These are phyloP conservation scores for Leuciscus waleckii DNA, from an alignment of 2,797 vertebrate species.

Conservation along the genomic window DNA sequence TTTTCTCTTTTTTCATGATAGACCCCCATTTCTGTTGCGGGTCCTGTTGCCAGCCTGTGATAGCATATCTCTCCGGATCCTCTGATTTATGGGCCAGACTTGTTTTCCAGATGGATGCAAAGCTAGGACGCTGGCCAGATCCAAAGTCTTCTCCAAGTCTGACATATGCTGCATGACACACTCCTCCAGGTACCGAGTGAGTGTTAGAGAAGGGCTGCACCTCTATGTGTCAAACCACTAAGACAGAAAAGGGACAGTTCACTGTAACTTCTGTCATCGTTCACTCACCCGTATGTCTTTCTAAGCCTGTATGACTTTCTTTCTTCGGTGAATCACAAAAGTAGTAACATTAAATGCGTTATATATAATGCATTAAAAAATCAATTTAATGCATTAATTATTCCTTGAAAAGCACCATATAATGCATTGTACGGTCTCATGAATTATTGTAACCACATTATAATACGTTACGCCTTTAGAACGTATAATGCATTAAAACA, in stretches of 20 bases:
- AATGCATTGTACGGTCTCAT: not conserved
- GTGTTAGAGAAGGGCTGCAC: conserved; percentile 29
- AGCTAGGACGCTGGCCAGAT: conserved; percentile 60
- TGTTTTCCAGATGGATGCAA: conserved; percentile 74
- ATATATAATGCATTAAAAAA: not conserved
- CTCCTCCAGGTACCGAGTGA: conserved; percentile 36
- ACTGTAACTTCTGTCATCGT: conserved; percentile 5
- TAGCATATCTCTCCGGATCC: conserved; percentile 55
- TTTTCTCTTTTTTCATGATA: conserved; percentile 53
- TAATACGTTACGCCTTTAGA: not conserved
- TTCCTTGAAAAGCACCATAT: not conserved
- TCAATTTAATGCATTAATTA: not conserved
- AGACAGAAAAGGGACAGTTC: conserved; percentile 35
- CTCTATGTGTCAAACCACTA: conserved; percentile 46
- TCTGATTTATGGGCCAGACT: conserved; percentile 70
- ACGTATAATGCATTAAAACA: not conserved
- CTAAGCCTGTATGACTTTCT: not conserved
- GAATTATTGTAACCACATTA: not conserved
- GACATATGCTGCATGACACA: conserved; percentile 43
- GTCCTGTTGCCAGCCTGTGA: conserved; percentile 62
- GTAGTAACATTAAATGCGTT: not conserved
- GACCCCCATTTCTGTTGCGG: conserved; percentile 59
- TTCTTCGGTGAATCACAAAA: not conserved
- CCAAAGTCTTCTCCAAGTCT: conserved; percentile 53
- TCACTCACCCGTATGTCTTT: not conserved